phyloP scores from a whole-genome alignment of 2,113 vertebrate genomes.

The Butorides virescens region DNA sequence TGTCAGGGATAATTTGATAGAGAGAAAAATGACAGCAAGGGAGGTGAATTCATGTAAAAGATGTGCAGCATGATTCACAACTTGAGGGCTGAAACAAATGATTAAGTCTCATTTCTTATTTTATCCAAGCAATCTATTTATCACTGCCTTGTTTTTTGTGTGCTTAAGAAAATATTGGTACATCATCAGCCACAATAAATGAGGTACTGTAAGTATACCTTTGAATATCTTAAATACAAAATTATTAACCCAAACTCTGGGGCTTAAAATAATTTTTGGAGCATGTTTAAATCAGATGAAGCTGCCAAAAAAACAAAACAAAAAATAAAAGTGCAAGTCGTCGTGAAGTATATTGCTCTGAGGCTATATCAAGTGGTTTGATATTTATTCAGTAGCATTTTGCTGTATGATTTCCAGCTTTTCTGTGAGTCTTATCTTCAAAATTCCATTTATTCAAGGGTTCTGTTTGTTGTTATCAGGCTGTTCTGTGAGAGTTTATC shows the following conservation, averaged over 20 bases:
- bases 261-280: not conserved
- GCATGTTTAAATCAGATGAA: not conserved
- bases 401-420: not conserved
- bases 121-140: not conserved
- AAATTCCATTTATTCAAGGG: slow-evolving; percentile 48
- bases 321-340: not conserved
- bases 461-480: slow-evolving; percentile 47
- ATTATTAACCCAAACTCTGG: not conserved
- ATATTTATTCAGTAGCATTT: slow-evolving; percentile 25
- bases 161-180: not conserved
- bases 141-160: slow-evolving; percentile 10
- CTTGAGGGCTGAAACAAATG: not conserved
- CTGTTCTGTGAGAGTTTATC: slow-evolving; percentile 30
- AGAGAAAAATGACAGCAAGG: not conserved
- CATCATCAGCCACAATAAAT: not conserved
- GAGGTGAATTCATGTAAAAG: not conserved
- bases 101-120: not conserved
- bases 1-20: not conserved
- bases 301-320: not conserved
- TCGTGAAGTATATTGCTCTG: not conserved
- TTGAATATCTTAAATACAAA: not conserved
- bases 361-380: not conserved
- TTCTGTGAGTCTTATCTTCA: slow-evolving; percentile 35
- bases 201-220: not conserved
- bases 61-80: not conserved